A percentile compares a stretch with the other conserved stretches of the same genome.
Evolutionary conservation across 2,888 invertebrate genomes (phyloP).

Genomic region (Scelioninae gen. 2): DNA sequence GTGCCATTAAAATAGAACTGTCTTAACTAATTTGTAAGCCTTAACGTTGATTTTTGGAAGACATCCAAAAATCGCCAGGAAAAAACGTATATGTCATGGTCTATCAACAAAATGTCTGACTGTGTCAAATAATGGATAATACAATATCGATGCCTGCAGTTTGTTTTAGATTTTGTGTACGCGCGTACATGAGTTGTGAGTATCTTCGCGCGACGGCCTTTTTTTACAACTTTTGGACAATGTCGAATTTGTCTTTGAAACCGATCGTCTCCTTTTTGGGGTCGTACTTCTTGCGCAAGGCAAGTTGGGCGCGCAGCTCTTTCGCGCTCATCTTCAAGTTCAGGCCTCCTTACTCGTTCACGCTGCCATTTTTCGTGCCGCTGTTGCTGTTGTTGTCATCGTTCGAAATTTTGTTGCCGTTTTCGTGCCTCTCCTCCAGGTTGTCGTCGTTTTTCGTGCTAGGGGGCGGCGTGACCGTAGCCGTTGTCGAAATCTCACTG

Average conservation of each 20-base stretch:
- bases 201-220: constrained; percentile 22
- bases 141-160: constrained; percentile 11
- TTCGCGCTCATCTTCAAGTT: constrained; percentile 95
- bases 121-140: constrained; percentile 18
- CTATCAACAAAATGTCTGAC: constrained; percentile 7
- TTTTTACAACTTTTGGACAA: constrained; percentile 91
- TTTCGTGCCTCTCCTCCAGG: constrained; percentile 61
- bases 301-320: constrained; percentile 90
- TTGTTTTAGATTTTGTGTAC: constrained; percentile 8
- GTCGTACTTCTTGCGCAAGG: constrained; percentile 91
- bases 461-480: constrained; percentile 61
- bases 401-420: constrained; percentile 57
- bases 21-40: too few relatives aligned
- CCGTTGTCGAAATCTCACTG: constrained; percentile 68
- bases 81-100: constrained; percentile 28
- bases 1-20: too few relatives aligned
- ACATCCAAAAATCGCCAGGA: too few relatives aligned
- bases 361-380: constrained; percentile 66
- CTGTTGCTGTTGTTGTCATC: constrained; percentile 57
- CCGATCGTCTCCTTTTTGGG: constrained; percentile 93
- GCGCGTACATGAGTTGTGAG: constrained; percentile 27
- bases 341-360: constrained; percentile 74
- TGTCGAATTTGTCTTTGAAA: constrained; percentile 94
- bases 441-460: constrained; percentile 58
- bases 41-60: too few relatives aligned